These are phyloP conservation scores for Hoplodrina ambigua DNA, from an alignment of 2,888 invertebrate species.

Conservation along the genomic window DNA sequence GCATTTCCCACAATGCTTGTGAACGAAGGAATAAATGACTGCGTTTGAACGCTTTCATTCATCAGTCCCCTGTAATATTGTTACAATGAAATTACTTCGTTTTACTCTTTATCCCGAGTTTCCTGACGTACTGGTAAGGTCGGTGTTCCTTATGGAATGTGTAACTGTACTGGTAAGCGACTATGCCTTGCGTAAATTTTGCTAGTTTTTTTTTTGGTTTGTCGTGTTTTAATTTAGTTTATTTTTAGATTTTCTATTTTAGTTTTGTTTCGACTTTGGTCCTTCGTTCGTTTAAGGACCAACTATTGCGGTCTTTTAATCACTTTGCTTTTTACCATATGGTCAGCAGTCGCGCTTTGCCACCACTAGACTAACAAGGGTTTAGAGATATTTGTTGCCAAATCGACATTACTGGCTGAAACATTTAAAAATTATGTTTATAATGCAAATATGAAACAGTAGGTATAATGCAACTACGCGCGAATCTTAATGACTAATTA, in stretches of 20 bases:
- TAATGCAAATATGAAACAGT: background rate
- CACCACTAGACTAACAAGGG: too few species aligned
- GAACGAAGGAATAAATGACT: conserved; percentile 33
- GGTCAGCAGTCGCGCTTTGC: too few species aligned
- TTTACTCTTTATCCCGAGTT: conserved; percentile 30
- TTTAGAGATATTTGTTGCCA: background rate
- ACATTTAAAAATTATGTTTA: background rate
- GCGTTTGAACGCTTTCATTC: conserved; percentile 44
- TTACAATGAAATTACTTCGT: conserved; percentile 42
- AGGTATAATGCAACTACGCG: conserved; percentile 6
- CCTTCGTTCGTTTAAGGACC: too few species aligned
- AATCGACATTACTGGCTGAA: background rate
- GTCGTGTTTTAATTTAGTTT: background rate
- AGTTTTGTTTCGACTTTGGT: too few species aligned
- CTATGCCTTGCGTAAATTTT: background rate
- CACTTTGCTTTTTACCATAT: too few species aligned
- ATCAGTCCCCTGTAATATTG: conserved; percentile 38
- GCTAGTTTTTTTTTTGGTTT: too few species aligned
- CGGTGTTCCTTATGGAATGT: conserved; percentile 31
- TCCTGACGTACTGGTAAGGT: conserved; percentile 21
- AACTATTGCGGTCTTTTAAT: too few species aligned
- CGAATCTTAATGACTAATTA: conserved; percentile 2
- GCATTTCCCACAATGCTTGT: conserved; percentile 50
- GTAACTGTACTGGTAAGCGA: conserved; percentile 8
- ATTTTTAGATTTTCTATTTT: background rate